These are phyloP conservation scores for Pediacus dermestoides DNA, from an alignment of 2,888 invertebrate genomes.

Conservation along the genomic window DNA sequence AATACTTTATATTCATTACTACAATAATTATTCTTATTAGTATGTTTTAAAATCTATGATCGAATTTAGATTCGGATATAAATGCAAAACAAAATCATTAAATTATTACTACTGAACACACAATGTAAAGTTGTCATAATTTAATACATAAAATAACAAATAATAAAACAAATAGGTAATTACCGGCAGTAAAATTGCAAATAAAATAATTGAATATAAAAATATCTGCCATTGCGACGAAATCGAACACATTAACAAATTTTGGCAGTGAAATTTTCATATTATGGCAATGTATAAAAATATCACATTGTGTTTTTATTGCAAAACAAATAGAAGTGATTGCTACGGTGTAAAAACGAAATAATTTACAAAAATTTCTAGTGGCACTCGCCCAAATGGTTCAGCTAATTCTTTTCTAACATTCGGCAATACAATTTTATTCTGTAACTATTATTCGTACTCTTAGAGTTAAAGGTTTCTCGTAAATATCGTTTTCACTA, in stretches of 20 bases:
- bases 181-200: slow-evolving; percentile 18
- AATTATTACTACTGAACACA: slow-evolving; percentile 13
- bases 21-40: slow-evolving; percentile 15
- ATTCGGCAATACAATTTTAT: slow-evolving; percentile 17
- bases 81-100: neutral
- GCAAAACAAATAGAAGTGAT: no score
- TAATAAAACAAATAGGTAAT: slow-evolving; percentile 12
- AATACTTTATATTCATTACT: slow-evolving; percentile 25
- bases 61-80: neutral
- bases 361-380: no score
- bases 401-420: no score
- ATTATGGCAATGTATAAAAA: slow-evolving; percentile 23
- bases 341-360: no score
- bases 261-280: slow-evolving; percentile 27
- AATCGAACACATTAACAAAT: slow-evolving; percentile 23
- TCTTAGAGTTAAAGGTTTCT: slow-evolving; percentile 55
- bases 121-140: slow-evolving; percentile 1
- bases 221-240: slow-evolving; percentile 12
- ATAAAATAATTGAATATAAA: no score
- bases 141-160: slow-evolving; percentile 11
- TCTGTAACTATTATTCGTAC: slow-evolving; percentile 46
- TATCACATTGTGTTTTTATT: no score
- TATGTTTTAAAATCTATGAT: slow-evolving; percentile 7
- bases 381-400: no score
- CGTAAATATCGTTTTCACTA: slow-evolving; percentile 49